Base-by-base conservation (phyloP, 2,113 vertebrate species). In the Speoplatyrhinus poulsoni region DNA sequence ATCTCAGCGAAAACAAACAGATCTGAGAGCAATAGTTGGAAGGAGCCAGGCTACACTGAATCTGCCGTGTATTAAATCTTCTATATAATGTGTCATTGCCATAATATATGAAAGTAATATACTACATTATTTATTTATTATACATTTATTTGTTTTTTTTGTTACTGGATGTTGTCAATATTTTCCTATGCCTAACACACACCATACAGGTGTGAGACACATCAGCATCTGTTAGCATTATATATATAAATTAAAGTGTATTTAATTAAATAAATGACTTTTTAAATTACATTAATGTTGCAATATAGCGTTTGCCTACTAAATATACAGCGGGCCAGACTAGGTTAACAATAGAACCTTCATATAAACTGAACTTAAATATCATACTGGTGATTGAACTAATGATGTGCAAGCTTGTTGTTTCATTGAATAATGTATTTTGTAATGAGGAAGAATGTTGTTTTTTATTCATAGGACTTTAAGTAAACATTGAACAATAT, bases 361-460 rank as follows among this genome's bases (percentile, higher is more conserved):
- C 4, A 41, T 6, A 41, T 41, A 41, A 41, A 41, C 7, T 41
- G 7, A 41, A 41, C 36, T 8, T 41, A 41, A 41, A 6, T 41
- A 41, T 41, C 36, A 41, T 6, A 41, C 5, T 41, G 36, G 7
- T 41, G 36, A 41, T 41, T 41, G 7, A 41, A 56, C 16, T n/a
- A 10, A 56, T 17, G 15, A 19, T 32, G 56, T 15, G 13, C 49
- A 52, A 52, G 3, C 4, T 1, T 52, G 11, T 15, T 15, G 56
- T 10, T 12, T 19, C 19, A 12, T 26, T 26, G 11, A 26, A 58
- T 26, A 9, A 15, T 17, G 3, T 9, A 57, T 57, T 12, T 58
- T 26, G 10, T 32, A 12, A 32, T 32, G 55, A 12, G 33, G 10
- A 52, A n/a, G 67, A 64, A 63, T 78, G 70, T 69, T 76, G 16